Conservation (phyloP, 2,113 vertebrate genomes). For the Bothrops jararaca region DNA sequence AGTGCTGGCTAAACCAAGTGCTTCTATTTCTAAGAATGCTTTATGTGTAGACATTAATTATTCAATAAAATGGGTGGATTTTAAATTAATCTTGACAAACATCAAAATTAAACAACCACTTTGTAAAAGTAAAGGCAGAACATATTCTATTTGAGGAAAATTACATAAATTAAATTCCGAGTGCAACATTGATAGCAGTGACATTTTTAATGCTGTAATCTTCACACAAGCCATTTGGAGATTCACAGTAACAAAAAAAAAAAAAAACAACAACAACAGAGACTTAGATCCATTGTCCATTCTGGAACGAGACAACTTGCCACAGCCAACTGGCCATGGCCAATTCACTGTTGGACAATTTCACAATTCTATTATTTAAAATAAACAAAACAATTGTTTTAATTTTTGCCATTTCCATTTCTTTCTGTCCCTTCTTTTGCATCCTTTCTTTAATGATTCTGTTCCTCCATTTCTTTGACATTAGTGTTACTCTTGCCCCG, state of each 20-base stretch:
- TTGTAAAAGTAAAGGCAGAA: neutral
- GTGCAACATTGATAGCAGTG: neutral
- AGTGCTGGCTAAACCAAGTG: neutral
- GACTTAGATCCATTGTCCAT: neutral
- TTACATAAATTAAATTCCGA: neutral
- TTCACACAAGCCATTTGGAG: neutral
- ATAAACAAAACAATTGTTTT: too few relatives aligned
- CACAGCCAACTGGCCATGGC: too few relatives aligned
- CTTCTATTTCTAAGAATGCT: too few relatives aligned
- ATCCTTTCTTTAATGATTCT: too few relatives aligned
- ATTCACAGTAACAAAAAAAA: neutral
- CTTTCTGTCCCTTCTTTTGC: too few relatives aligned
- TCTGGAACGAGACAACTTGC: too few relatives aligned
- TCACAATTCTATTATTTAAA: too few relatives aligned
- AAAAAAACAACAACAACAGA: too few relatives aligned
- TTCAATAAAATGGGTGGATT: neutral
- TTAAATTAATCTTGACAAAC: neutral
- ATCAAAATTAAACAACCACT: neutral
- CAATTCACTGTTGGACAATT: too few relatives aligned
- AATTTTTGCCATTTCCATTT: too few relatives aligned
- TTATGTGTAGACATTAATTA: neutral
- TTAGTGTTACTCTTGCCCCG: too few relatives aligned
- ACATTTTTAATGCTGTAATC: neutral
- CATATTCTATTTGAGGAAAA: neutral
- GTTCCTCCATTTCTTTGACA: too few relatives aligned